phyloP scores from a whole-genome alignment of 2,888 invertebrate species.

The Tridacna crocea region DNA sequence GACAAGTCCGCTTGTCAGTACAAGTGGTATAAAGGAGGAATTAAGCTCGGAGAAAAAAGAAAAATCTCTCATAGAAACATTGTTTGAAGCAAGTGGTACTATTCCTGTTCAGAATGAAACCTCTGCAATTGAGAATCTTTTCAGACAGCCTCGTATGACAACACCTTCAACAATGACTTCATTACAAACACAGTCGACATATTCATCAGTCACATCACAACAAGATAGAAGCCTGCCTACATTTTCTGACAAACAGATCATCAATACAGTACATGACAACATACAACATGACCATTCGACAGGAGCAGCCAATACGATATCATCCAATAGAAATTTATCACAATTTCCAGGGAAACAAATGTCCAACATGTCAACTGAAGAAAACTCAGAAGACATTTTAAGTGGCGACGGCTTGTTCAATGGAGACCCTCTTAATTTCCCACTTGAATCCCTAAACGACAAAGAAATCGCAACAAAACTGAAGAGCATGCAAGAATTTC shows the following conservation, averaged over 20 bases:
- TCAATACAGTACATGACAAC: too few species aligned
- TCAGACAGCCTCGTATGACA: neutral
- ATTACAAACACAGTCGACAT: neutral
- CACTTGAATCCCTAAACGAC: neutral
- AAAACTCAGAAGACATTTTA: neutral
- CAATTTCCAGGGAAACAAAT: slow-evolving; percentile 4
- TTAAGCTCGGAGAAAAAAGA: neutral
- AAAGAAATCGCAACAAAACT: neutral
- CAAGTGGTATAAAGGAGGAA: neutral
- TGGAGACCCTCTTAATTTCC: neutral
- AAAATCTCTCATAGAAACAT: slow-evolving; percentile 38
- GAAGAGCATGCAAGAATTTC: slow-evolving; percentile 11
- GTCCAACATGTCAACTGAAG: neutral
- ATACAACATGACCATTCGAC: too few species aligned
- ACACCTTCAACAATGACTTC: neutral
- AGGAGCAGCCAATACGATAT: too few species aligned
- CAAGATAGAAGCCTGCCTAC: neutral
- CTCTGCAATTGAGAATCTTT: neutral
- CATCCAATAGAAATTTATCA: neutral
- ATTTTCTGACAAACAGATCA: too few species aligned
- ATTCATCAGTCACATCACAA: neutral
- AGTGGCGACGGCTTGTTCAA: neutral
- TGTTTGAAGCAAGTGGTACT: slow-evolving; percentile 16
- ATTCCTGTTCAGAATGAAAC: slow-evolving; percentile 12
- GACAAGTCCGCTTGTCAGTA: neutral